Conservation (phyloP, 1,140 invertebrate genomes). For the Apis mellifera region DNA sequence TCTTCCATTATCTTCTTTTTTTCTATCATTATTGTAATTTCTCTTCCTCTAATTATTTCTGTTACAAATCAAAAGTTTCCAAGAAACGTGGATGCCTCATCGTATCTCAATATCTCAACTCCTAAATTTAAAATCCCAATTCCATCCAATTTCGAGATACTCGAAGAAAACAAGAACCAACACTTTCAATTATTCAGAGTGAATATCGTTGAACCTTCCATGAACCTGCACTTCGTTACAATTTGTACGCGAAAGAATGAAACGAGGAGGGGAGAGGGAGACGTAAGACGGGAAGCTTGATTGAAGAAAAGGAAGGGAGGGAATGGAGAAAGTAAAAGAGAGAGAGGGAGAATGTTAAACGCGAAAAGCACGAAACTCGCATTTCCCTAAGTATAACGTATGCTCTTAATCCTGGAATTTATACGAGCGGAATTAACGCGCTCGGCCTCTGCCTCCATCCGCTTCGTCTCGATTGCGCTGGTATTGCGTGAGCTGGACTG, state of each 20-base stretch:
- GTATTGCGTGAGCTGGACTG: constrained; percentile 7
- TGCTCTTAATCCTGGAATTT: constrained; percentile 76
- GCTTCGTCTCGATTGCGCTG: constrained; percentile 51
- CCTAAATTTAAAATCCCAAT: neutral
- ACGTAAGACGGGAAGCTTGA: constrained; percentile 32
- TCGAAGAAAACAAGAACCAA: neutral
- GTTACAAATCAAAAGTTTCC: no score
- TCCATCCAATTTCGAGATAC: neutral
- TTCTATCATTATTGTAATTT: no score
- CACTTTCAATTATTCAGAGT: neutral
- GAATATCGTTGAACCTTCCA: neutral
- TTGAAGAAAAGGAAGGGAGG: neutral
- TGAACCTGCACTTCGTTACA: constrained; percentile 18
- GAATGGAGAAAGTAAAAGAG: neutral
- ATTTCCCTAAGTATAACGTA: constrained; percentile 77
- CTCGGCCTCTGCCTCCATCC: constrained; percentile 40
- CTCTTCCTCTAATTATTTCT: no score
- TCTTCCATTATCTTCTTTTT: no score
- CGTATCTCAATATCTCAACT: no score
- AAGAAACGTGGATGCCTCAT: no score
- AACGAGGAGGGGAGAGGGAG: neutral
- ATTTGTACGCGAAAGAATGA: constrained; percentile 8
- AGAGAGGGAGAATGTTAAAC: constrained; percentile 7
- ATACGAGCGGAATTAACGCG: constrained; percentile 75
- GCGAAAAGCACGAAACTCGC: constrained; percentile 68